Base-by-base conservation (phyloP, 2,888 invertebrate genomes). In the Morpho helenor region DNA sequence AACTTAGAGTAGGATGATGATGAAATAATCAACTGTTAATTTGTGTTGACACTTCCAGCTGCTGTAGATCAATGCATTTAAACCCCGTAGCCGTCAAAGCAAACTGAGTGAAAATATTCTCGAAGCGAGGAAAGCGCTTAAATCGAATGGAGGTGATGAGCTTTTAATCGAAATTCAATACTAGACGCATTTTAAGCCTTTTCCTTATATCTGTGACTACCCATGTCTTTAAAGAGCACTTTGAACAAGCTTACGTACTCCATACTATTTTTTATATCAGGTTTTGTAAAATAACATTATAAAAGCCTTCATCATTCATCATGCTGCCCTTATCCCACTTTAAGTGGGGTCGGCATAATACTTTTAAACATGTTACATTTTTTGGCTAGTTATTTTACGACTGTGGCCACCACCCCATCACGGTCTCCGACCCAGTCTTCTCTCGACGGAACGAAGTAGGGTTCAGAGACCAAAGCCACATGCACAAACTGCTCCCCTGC, bases 91-190 rank as follows among this genome's bases (percentile, higher is more conserved):
- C 67, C 69, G 67, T 75, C 71, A 74, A 74, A 76, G 75, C 68
- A 71, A 73, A 70, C 73, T 69, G 69, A 74, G 69, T 73, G 75
- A 76, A 76, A 76, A 77, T 76, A 75, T 76, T 73, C 72, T 61
- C 68, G 66, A 66, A 69, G 64, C 57, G 58, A 60, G 63, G 53
- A 57, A 61, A 61, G 53, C 60, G 63, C 61, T 63, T 61, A 61
- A 63, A 63, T 63, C 61, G 63, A 58, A 60, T 54, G 57, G 60
- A 60, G 62, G 62, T 63, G 63, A 63, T 63, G 63, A 61, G 63
- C 49, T 63, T 63, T 63, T 63, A 63, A 63, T 63, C 63, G 61
- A 63, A 63, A 63, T 63, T 63, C 63, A 63, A 63, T 63, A 63
- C 63, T 59, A 62, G 62, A 63, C 63, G 56, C 59, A 57, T 61